These are phyloP conservation scores for Xylophagus ater DNA, from an alignment of 2,888 invertebrate species.

Conservation along the genomic window DNA sequence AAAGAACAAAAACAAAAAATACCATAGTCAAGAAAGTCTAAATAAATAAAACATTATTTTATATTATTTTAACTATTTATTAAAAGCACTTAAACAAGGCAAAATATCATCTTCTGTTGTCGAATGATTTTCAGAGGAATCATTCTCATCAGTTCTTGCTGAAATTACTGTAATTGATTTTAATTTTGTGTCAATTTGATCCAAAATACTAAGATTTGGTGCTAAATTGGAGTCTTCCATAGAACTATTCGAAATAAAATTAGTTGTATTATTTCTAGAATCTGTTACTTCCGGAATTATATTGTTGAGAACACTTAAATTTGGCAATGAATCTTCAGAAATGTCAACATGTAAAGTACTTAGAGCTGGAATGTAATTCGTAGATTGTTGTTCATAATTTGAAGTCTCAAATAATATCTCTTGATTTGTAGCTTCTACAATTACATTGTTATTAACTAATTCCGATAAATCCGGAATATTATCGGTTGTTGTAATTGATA, in stretches of 20 bases:
- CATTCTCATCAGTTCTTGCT: conserved; percentile 36
- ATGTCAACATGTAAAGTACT: conserved; percentile 28
- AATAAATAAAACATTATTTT: too few relatives aligned
- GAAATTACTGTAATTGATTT: too few relatives aligned
- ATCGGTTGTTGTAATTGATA: neutral
- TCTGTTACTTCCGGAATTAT: too few relatives aligned
- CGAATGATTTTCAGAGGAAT: conserved; percentile 2
- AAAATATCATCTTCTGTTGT: neutral
- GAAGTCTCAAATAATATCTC: too few relatives aligned
- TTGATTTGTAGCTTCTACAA: neutral
- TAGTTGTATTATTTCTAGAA: too few relatives aligned
- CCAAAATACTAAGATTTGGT: conserved; percentile 32
- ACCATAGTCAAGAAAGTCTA: too few relatives aligned
- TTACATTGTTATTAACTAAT: neutral
- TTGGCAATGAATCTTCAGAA: conserved; percentile 12
- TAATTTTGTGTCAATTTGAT: too few relatives aligned
- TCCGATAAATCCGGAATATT: neutral
- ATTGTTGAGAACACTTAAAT: too few relatives aligned
- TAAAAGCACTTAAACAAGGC: conserved; percentile 28
- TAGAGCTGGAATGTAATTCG: conserved; percentile 24
- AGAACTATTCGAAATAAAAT: neutral
- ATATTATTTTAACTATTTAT: too few relatives aligned
- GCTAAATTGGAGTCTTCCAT: conserved; percentile 13
- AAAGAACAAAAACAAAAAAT: too few relatives aligned
- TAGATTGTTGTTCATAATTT: conserved; percentile 23